Percentiles rank a stretch among this genome's conserved stretches.
phyloP scores from a whole-genome alignment of 2,113 vertebrate genomes.

The Alectura lathami region DNA sequence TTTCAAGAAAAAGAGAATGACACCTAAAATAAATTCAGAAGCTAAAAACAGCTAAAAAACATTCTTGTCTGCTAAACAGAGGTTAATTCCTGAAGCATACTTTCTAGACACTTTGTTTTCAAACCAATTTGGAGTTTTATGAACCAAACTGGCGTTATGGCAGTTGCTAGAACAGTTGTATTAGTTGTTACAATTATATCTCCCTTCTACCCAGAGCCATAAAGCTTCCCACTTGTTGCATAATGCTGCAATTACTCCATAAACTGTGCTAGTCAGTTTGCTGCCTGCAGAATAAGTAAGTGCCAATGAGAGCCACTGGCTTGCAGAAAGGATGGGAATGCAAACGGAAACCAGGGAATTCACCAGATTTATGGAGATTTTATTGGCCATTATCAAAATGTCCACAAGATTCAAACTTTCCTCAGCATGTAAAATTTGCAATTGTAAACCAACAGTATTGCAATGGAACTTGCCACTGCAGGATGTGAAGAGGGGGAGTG shows the following conservation, averaged over 20 bases:
- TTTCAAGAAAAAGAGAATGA: constrained; percentile 3
- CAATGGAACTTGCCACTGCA: constrained; percentile 40
- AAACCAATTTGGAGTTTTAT: neutral
- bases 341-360: constrained; percentile 8
- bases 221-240: constrained; percentile 44
- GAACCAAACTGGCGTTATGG: neutral
- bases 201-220: constrained; percentile 6
- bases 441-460: neutral
- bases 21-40: neutral
- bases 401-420: constrained; percentile 38
- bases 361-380: constrained; percentile 34
- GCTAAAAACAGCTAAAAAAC: neutral
- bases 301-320: neutral
- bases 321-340: neutral
- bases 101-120: constrained; percentile 1
- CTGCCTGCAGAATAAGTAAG: constrained; percentile 21
- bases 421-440: constrained; percentile 19
- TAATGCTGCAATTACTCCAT: constrained; percentile 28
- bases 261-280: neutral
- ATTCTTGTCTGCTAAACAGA: neutral
- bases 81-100: neutral
- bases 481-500: neutral
- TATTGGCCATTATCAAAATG: constrained; percentile 6
- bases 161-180: constrained; percentile 17
- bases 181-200: constrained; percentile 12